These are phyloP conservation scores for Vesta saturnalis DNA, from an alignment of 2,888 invertebrate genomes.

Conservation along the genomic window DNA sequence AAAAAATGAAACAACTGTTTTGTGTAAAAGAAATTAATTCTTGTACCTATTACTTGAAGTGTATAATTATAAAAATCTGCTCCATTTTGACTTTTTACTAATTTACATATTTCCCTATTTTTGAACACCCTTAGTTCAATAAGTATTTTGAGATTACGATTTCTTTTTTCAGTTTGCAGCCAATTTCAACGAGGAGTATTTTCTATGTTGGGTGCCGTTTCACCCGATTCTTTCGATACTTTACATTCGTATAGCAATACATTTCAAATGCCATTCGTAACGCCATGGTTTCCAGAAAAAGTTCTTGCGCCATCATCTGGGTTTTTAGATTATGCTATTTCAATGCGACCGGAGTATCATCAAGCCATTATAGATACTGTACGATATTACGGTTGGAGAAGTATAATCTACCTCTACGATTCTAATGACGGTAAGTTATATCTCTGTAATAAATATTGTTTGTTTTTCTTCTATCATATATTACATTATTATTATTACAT, in stretches of 20 bases:
- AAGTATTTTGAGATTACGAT: not conserved
- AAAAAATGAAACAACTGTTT: not conserved
- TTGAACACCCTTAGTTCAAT: too few species aligned
- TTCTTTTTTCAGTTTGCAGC: constrained; percentile 78
- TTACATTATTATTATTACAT: not conserved
- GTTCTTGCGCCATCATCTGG: constrained; percentile 89
- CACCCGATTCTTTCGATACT: constrained; percentile 94
- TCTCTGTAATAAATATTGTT: too few species aligned
- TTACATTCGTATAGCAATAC: constrained; percentile 94
- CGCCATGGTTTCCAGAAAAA: constrained; percentile 95
- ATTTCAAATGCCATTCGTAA: constrained; percentile 94
- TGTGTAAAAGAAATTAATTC: constrained; percentile 6
- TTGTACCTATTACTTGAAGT: not conserved
- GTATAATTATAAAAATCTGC: too few species aligned
- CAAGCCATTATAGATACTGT: constrained; percentile 95
- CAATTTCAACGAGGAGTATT: constrained; percentile 90
- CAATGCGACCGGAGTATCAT: constrained; percentile 96
- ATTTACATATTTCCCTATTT: not conserved
- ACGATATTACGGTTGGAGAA: constrained; percentile 89
- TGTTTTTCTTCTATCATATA: too few species aligned
- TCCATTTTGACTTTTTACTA: too few species aligned
- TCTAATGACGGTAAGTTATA: constrained; percentile 87
- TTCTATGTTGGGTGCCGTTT: constrained; percentile 90
- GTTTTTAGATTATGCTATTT: constrained; percentile 89
- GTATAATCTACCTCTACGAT: constrained; percentile 90